Base-by-base conservation (phyloP, 2,113 vertebrate species). In the Talpa occidentalis region DNA sequence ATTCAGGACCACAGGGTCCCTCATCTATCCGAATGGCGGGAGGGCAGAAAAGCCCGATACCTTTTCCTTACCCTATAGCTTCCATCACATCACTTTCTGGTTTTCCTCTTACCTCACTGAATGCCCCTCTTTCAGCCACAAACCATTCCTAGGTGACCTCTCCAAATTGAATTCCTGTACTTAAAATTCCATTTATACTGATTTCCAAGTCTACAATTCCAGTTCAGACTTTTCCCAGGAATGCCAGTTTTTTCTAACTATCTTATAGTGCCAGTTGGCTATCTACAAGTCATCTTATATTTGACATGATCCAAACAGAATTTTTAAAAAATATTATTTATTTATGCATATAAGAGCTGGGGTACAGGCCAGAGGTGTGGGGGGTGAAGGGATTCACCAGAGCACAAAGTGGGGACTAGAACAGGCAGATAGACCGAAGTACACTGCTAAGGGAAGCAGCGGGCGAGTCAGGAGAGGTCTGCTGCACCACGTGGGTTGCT, bases 231-330 rank as follows among this genome's bases (percentile, higher is more conserved):
- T 90, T n/a, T 81, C 91, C 44, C 22, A 74, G 35, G 67, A 69
- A 87, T 24, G 10, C 64, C 44, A 95, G 24, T 24, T 35, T 84
- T 86, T 94, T 85, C 83, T 42, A 79, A 32, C 15, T 49, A 74
- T 76, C 22, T 88, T 54, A 85, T 3, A 78, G 35, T 37, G 67
- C 44, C 54, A 88, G 67, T 21, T 91, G 37, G 56, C 56, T 84
- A 24, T 70, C 62, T 79, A 44, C 37, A 26, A 66, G 32, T 22
- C 52, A 95, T 69, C 67, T 76, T 74, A 59, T 85, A 91, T n/a
- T 47, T 85, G 78, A 59, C 37, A 80, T 62, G 37, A 70, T 60
- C 70, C 56, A 94, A 79, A 69, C n/a, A 79, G 32, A 91, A 93
- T 79, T 56, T 17, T 69, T 91, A 32, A 88, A 28, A 87, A 28